These are phyloP conservation scores for Psittacula cyanocephala DNA, from an alignment of 2,113 vertebrate species.

Conservation along the genomic window DNA sequence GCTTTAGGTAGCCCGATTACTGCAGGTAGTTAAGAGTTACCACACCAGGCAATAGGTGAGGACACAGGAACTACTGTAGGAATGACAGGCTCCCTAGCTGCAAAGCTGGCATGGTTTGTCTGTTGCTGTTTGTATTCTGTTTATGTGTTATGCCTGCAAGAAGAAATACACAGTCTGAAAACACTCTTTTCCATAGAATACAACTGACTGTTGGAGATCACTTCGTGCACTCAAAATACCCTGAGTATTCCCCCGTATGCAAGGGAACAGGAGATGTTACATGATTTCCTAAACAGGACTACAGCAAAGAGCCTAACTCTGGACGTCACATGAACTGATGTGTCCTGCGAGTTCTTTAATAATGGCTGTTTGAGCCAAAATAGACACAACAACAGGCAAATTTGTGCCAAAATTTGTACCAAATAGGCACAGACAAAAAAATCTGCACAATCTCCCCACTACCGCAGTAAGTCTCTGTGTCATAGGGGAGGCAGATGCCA, in stretches of 20 bases:
- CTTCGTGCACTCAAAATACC: neutral
- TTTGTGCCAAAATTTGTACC: neutral
- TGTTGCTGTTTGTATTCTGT: neutral
- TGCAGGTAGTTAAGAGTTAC: neutral
- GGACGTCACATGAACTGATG: rapidly evolving
- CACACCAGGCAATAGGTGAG: neutral
- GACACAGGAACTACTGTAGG: neutral
- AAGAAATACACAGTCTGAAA: neutral
- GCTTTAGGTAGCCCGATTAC: neutral
- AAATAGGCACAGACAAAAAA: neutral
- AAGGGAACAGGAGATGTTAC: neutral
- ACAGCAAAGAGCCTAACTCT: neutral
- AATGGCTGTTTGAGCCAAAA: neutral
- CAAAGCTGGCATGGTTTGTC: neutral
- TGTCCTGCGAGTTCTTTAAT: neutral
- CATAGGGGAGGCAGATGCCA: neutral
- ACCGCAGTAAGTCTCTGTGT: neutral
- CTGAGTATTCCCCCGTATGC: neutral
- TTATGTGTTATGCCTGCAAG: neutral
- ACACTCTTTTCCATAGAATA: neutral
- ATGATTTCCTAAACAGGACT: neutral
- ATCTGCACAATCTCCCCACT: neutral
- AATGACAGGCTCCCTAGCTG: neutral
- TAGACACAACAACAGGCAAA: neutral
- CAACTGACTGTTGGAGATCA: neutral